phyloP scores from a whole-genome alignment of 2,797 vertebrate genomes.

The Sebastes wilsoni region DNA sequence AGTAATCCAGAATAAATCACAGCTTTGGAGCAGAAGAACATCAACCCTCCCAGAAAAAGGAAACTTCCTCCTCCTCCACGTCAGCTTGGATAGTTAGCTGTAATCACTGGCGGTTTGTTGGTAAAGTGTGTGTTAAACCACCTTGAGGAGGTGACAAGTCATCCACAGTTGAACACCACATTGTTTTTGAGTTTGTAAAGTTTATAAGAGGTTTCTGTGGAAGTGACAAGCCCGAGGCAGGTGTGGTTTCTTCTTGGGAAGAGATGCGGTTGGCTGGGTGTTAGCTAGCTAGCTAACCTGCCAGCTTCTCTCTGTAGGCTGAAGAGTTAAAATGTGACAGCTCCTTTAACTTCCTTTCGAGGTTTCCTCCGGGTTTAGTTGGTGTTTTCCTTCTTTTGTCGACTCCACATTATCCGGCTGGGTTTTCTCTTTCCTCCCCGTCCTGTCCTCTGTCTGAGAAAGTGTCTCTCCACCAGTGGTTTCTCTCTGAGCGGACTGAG shows the following conservation, averaged over 20 bases:
- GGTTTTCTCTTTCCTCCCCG: background rate
- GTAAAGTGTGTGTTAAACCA: background rate
- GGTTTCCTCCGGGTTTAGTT: constrained; percentile 23
- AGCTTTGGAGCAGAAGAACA: constrained; percentile 14
- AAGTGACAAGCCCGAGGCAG: too few species aligned
- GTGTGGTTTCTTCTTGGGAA: constrained; percentile 13
- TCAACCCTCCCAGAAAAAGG: constrained; percentile 5
- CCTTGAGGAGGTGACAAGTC: too few species aligned
- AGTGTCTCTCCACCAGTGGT: constrained; percentile 31
- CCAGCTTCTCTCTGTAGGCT: constrained; percentile 16
- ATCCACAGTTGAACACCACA: too few species aligned
- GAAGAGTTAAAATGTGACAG: constrained; percentile 39
- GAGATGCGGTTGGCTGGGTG: background rate
- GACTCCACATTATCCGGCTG: constrained; percentile 17
- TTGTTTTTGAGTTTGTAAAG: too few species aligned
- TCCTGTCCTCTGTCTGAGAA: background rate
- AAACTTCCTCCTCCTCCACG: constrained; percentile 68
- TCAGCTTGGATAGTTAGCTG: constrained; percentile 70
- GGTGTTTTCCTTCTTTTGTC: constrained; percentile 12
- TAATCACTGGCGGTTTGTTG: background rate
- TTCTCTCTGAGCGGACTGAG: constrained; percentile 42
- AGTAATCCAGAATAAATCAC: constrained; percentile 51
- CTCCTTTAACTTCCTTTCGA: constrained; percentile 8
- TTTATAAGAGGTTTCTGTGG: too few species aligned
- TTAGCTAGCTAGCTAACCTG: constrained; percentile 61